phyloP scores from a whole-genome alignment of 2,113 vertebrate genomes.

The Anolis sagrei region DNA sequence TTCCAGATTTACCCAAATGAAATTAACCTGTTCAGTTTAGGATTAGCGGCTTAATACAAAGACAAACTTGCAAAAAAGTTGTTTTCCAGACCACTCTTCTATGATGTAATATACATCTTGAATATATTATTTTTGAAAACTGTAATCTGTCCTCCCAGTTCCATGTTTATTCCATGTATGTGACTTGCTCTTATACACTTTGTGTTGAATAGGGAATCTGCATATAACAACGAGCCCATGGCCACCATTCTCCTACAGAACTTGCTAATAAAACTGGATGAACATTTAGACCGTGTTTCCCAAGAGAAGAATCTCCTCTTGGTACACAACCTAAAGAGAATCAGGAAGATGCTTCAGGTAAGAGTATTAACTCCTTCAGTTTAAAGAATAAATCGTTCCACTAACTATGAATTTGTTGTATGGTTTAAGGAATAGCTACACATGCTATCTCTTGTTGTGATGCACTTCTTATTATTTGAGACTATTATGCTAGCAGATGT shows the following conservation, averaged over 20 bases:
- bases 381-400: background rate
- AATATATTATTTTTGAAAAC: background rate
- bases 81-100: background rate
- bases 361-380: background rate
- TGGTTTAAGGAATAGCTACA: background rate
- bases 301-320: conserved; percentile 94
- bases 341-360: conserved; percentile 93
- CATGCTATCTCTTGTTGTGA: too few species aligned
- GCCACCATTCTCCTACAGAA: conserved; percentile 88
- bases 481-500: background rate
- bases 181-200: background rate
- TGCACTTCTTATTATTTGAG: background rate
- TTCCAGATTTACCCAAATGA: too few species aligned
- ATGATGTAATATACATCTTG: background rate
- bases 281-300: conserved; percentile 82
- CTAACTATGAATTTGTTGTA: background rate
- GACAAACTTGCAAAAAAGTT: background rate
- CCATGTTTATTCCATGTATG: background rate
- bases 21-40: background rate
- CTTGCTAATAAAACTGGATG: conserved; percentile 90
- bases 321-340: conserved; percentile 96
- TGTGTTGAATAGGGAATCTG: conserved; percentile 77
- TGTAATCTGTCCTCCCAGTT: background rate
- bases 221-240: conserved; percentile 89
- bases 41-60: background rate